Conservation (phyloP, 2,113 vertebrate genomes). For the Dromaius novaehollandiae region DNA sequence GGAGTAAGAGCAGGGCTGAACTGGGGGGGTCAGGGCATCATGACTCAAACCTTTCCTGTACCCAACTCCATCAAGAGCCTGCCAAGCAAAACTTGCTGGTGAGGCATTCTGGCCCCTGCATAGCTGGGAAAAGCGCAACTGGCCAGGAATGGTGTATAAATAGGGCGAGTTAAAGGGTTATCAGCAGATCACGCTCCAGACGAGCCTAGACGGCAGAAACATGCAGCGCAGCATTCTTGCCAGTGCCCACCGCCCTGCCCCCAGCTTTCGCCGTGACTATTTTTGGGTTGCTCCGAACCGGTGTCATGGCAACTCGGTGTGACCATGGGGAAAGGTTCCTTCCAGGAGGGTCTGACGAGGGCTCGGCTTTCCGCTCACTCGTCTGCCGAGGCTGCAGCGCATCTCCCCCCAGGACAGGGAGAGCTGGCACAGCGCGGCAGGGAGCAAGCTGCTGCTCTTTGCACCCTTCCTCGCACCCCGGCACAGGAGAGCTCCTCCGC, state of each 20-base stretch:
- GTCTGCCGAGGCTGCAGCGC: rapidly evolving
- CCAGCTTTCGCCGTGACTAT: background rate
- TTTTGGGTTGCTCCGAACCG: background rate
- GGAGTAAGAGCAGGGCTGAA: background rate
- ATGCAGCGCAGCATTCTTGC: background rate
- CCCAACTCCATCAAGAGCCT: background rate
- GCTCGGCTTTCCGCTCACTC: background rate
- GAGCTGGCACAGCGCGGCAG: background rate
- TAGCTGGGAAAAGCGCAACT: background rate
- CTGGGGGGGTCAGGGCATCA: background rate
- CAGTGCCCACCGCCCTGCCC: background rate
- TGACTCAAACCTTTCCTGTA: background rate
- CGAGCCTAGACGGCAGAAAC: background rate
- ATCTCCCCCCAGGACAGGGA: background rate
- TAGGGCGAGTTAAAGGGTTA: background rate
- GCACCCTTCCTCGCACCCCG: too few species aligned
- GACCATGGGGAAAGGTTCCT: background rate
- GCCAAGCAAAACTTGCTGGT: background rate
- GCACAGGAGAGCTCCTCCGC: background rate
- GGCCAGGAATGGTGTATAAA: background rate
- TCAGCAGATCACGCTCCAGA: background rate
- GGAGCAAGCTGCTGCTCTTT: background rate
- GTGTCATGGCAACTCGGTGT: background rate
- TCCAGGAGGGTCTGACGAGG: background rate
- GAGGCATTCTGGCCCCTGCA: background rate